phyloP scores from a whole-genome alignment of 2,113 vertebrate genomes.

The Smithornis capensis region DNA sequence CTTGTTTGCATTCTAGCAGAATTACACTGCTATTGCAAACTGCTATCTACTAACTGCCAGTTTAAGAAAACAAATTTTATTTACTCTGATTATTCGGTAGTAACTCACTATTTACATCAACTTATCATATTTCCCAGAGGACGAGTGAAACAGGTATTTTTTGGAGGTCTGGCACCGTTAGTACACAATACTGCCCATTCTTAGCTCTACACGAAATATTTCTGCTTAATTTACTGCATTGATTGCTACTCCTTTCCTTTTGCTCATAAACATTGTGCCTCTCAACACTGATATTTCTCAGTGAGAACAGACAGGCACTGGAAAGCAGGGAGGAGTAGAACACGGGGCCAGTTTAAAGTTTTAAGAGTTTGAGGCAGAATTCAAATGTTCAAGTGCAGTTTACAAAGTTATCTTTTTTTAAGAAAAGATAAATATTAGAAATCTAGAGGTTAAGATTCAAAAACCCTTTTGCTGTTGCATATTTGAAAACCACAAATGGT shows the following conservation, averaged over 20 bases:
- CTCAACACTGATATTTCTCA: neutral
- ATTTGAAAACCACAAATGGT: neutral
- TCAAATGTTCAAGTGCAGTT: neutral
- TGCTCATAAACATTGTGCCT: neutral
- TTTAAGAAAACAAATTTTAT: constrained; percentile 5
- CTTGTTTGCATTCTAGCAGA: neutral
- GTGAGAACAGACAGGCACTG: neutral
- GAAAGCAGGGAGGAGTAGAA: neutral
- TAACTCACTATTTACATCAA: constrained; percentile 19
- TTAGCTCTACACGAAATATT: constrained; percentile 11
- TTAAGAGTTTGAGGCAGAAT: neutral
- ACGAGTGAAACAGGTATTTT: constrained; percentile 13
- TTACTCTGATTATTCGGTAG: constrained; percentile 1
- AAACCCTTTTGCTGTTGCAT: neutral
- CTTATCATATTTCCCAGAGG: constrained; percentile 8
- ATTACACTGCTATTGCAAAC: neutral
- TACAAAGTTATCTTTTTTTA: neutral
- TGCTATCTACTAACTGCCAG: neutral
- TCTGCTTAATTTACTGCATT: constrained; percentile 23
- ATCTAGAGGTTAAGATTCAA: neutral
- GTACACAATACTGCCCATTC: constrained; percentile 31
- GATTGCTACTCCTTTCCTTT: constrained; percentile 1
- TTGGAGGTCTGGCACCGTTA: constrained; percentile 12
- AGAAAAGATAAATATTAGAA: neutral
- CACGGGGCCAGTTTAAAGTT: neutral